These are phyloP conservation scores for Eupeodes corollae DNA, from an alignment of 1,140 invertebrate species.

Conservation along the genomic window DNA sequence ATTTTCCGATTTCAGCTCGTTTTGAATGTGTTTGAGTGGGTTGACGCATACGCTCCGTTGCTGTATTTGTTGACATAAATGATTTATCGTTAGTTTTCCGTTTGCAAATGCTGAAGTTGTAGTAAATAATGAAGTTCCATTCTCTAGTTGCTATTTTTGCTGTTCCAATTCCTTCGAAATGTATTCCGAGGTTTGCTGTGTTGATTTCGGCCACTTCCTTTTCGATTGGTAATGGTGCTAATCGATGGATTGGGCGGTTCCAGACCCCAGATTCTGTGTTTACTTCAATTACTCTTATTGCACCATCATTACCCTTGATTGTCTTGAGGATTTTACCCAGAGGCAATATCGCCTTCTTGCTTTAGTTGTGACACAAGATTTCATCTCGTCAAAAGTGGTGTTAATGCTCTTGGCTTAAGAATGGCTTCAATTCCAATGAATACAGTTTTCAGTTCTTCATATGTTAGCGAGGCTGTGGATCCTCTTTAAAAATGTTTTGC, in stretches of 20 bases:
- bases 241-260: slow-evolving; percentile 3
- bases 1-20: too few species aligned
- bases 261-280: not conserved
- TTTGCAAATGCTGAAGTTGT: too few species aligned
- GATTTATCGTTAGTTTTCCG: not conserved
- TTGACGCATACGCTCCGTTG: too few species aligned
- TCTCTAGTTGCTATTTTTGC: not conserved
- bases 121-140: too few species aligned
- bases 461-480: not conserved
- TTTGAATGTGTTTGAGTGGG: too few species aligned
- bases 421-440: too few species aligned
- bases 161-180: not conserved
- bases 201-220: not conserved
- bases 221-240: not conserved
- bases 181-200: too few species aligned
- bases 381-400: not conserved
- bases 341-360: slow-evolving; percentile 9
- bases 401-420: not conserved
- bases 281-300: slow-evolving; percentile 4
- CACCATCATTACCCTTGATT: slow-evolving; percentile 2
- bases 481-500: not conserved
- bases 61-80: not conserved
- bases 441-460: not conserved
- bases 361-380: not conserved
- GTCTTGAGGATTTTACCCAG: slow-evolving; percentile 14